Evolutionary conservation across 2,113 vertebrate species (phyloP).

Genomic region (Cyprichromis sp.): DNA sequence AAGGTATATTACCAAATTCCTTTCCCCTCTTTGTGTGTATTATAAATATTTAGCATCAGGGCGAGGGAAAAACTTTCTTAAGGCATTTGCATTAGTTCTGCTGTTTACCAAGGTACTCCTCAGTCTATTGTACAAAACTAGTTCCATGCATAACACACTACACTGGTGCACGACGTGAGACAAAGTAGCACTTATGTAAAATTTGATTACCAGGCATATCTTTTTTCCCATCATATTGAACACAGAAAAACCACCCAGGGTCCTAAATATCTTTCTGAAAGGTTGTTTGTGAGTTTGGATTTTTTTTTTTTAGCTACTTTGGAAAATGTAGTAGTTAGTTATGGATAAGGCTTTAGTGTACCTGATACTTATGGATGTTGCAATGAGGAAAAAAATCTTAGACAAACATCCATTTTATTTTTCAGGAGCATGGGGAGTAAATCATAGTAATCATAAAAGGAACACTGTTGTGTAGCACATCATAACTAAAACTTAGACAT

Average conservation of each 20-base stretch:
- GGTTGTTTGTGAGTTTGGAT: not conserved
- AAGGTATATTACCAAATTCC: slow-evolving; percentile 71
- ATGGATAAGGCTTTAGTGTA: not conserved
- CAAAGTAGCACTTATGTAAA: not conserved
- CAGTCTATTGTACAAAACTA: not conserved
- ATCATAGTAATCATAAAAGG: not conserved
- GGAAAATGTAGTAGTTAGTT: not conserved
- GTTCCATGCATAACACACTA: not conserved
- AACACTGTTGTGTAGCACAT: not conserved
- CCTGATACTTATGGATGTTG: not conserved
- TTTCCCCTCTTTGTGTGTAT: not conserved
- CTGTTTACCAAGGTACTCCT: not conserved
- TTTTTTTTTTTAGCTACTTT: not conserved
- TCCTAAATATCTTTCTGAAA: not conserved
- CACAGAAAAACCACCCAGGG: not conserved
- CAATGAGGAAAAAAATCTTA: not conserved
- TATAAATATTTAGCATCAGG: not conserved
- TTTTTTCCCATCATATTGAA: not conserved
- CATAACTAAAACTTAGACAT: not conserved
- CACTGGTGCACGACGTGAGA: not conserved
- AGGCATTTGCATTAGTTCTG: not conserved
- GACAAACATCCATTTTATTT: not conserved
- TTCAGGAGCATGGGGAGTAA: not conserved
- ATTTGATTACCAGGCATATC: not conserved
- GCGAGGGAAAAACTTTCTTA: not conserved